phyloP scores from a whole-genome alignment of 2,888 invertebrate species.

The Sminthurinus aureus region DNA sequence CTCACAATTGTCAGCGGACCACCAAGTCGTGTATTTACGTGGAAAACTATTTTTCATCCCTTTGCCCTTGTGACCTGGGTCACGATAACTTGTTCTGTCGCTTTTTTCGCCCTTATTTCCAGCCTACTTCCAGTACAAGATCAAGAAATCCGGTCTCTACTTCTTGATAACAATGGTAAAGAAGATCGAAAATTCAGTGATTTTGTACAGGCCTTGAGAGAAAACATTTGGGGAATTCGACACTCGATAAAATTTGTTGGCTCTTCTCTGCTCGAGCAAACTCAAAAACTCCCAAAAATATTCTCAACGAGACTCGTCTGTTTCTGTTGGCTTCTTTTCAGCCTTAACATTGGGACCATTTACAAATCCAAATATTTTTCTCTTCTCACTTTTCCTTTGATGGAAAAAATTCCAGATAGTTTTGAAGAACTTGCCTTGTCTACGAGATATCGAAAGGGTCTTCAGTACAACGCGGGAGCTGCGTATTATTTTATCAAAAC shows the following conservation, averaged over 20 bases:
- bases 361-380: constrained; percentile 24
- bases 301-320: not conserved
- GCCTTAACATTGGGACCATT: constrained; percentile 1
- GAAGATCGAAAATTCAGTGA: not conserved
- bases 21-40: not conserved
- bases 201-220: not conserved
- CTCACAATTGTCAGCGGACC: not conserved
- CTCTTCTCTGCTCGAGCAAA: not conserved
- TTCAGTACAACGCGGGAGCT: not conserved
- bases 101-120: not conserved
- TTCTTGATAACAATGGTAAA: too few species aligned
- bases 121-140: not conserved
- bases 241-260: not conserved
- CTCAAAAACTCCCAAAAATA: not conserved
- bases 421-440: constrained; percentile 21
- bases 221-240: too few species aligned
- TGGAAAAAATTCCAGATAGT: not conserved
- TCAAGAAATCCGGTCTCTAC: too few species aligned
- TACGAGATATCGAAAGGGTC: not conserved
- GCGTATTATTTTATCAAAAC: constrained; percentile 7
- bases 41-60: constrained; percentile 16
- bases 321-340: constrained; percentile 12
- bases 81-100: not conserved
- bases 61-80: not conserved
- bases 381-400: constrained; percentile 4